These are phyloP conservation scores for Zenarchopterus dispar DNA, from an alignment of 2,797 vertebrate species.

Conservation along the genomic window DNA sequence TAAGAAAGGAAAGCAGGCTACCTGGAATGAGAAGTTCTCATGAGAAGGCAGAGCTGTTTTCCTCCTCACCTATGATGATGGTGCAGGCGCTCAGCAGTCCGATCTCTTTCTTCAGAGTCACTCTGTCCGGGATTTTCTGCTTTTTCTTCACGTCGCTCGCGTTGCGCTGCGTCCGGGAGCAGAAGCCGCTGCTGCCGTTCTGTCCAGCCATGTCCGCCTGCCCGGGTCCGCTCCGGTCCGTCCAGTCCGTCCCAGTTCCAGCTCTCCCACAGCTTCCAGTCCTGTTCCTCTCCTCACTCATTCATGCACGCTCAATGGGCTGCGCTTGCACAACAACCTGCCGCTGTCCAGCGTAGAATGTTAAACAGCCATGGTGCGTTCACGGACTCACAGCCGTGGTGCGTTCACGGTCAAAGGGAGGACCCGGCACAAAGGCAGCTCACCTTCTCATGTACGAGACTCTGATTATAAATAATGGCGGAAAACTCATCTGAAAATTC, in stretches of 20 bases:
- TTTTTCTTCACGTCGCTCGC: slow-evolving; percentile 40
- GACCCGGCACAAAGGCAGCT: neutral
- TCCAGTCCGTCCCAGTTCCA: slow-evolving; percentile 52
- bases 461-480: too few relatives aligned
- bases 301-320: slow-evolving; percentile 77
- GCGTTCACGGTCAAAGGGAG: slow-evolving; percentile 63
- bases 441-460: too few relatives aligned
- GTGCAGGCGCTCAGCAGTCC: slow-evolving; percentile 94
- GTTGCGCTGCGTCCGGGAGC: slow-evolving; percentile 39
- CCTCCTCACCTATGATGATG: slow-evolving; percentile 92
- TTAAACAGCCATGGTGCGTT: slow-evolving; percentile 72
- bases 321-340: slow-evolving; percentile 83
- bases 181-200: slow-evolving; percentile 61
- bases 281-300: slow-evolving; percentile 66
- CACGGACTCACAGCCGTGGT: slow-evolving; percentile 16
- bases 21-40: too few relatives aligned
- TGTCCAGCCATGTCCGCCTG: slow-evolving; percentile 87
- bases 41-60: neutral
- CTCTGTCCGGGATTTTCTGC: slow-evolving; percentile 78
- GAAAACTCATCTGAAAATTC: too few relatives aligned
- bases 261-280: slow-evolving; percentile 35
- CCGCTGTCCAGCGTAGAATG: slow-evolving; percentile 80
- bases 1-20: too few relatives aligned
- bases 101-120: slow-evolving; percentile 95
- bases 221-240: slow-evolving; percentile 55